Base-by-base conservation (phyloP, 2,888 invertebrate species). In the Pimpla rufipes region DNA sequence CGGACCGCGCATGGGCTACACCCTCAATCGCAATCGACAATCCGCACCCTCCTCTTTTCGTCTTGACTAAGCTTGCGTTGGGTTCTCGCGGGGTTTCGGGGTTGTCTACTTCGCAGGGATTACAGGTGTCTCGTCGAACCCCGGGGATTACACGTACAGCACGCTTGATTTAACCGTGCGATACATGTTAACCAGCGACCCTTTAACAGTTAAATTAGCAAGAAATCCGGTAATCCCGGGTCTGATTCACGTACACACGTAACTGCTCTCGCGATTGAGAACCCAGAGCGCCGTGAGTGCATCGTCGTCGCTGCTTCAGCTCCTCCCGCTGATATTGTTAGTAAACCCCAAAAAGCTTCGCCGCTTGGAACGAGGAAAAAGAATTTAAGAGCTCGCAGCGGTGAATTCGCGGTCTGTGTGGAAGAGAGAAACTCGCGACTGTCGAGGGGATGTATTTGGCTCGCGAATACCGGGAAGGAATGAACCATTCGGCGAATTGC, bases 171-270 rank as follows among this genome's bases (percentile, higher is more conserved):
- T 40, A 55, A n/a, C 21, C 42, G 40, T 42, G 23, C 35, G 62
- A 52, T 78, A 29, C 50, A 18, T 16, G 62, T 29, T 52, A 42
- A 52, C 47, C 35, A 40, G 52, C 29, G 11, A 66, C 16, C 18
- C 78, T 62, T 16, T 64, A 64, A 40, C 62, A 40, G 50, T 59
- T 42, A 18, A 64, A 78, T 70, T 64, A 45, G 11, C 50, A 45
- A 40, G 40, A 40, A 66, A 70, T 70, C 37, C 59, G 18, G 45
- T 68, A 62, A 62, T 40, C 50, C 21, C 37, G 37, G 7, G 35
- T 13, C 47, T 13, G 37, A 74, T 21, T 13, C 50, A 62, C 23
- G 47, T 21, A 11, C 40, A 10, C 1, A n/a, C 21, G 1, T 18
- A 8, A 16, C 21, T 16, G n/a, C 16, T 16, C 50, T 16, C 35